Base-by-base conservation (phyloP, 2,888 invertebrate genomes). In the Oithona nana region DNA sequence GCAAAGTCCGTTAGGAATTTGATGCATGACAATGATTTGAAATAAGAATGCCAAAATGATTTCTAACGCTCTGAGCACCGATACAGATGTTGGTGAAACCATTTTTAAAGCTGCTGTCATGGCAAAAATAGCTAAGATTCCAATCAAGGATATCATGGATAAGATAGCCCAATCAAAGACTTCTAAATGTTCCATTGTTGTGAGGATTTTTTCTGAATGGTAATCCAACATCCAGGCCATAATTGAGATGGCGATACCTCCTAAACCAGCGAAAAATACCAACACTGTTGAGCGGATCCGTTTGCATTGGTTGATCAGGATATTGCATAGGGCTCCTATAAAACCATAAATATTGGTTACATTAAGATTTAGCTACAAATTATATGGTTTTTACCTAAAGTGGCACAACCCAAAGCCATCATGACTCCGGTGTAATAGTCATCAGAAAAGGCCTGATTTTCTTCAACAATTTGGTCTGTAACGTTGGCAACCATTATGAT, bases 31-130 rank as follows among this genome's bases (percentile, higher is more conserved):
- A 13, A 59, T 28, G 28, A 39, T 48, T 28, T 59, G 48, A 59
- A n/a, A 31, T 22, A 57, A 29, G 30, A 48, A 59, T 11, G 59
- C 59, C n/a, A 59, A 22, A 28, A 59, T 59, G 22, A 59, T 59
- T 48, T 59, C 59, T 26, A 59, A 48, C 3, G 59, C 59, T 39
- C 59, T 39, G 6, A 59, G 49, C 16, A 59, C 59, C 2, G 59
- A 30, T 3, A 59, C 59, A 8, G 59, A 31, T 2, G 59, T 59
- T 2, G 59, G 59, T 6, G 59, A 39, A 3, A 59, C 28, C 20
- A 48, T 20, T 49, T 59, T 30, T 11, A 59, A 28, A 59, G 59
- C 30, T 20, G 20, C 26, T 20, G 59, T 59, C 59, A 59, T 59
- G 3, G 59, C 16, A 8, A 31, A 48, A 49, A 48, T 48, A 16